Evolutionary conservation across 2,797 vertebrate species (phyloP), one percentile per base, ranked within the genome.

Genomic region (Poeciliopsis gracilis): DNA sequence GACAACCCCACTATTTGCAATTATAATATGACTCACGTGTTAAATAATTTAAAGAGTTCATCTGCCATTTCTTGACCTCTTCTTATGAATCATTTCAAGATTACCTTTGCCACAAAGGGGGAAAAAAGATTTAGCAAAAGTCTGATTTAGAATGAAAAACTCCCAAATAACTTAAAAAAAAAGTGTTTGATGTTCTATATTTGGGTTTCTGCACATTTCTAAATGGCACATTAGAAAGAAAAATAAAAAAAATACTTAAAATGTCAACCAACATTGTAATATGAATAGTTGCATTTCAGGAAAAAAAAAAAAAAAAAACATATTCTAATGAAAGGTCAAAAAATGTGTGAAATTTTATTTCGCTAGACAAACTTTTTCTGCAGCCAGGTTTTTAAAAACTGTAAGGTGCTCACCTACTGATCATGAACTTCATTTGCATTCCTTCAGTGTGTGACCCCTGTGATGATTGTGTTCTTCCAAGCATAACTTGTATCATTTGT

Each of bases 381-480:
- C 67, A 70, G 41, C 41, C 25, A 70, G 4, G 5, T 45, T 70
- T 70, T 7, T 18, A 67, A 67, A 66, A 66, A 8, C 12, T 67
- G 8, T 46, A 59, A 46, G 28, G 53, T 67, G 4, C 47, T n/a
- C 36, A 38, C 6, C 36, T 55, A 33, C 11, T 79, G 43, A 61
- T 46, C 38, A 43, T 38, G 9, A 72, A 45, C 18, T 66, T 73
- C 0, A 78, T 83, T 84, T 76, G 53, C 20, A 87, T 86, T 88
- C n/a, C 43, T 75, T 45, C 47, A 67, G 33, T 13, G 33, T 82
- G 71, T 72, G 73, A 78, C 36, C 59, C 33, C 75, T 75, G 80
- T 63, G 28, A 8, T 10, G 15, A 76, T 25, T 30, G 6, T 25
- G 46, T 45, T 61, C 1, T 38, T 51, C 69, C 8, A 12, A 25